phyloP scores from a whole-genome alignment of 2,113 vertebrate species.

The Muntiacus reevesi region DNA sequence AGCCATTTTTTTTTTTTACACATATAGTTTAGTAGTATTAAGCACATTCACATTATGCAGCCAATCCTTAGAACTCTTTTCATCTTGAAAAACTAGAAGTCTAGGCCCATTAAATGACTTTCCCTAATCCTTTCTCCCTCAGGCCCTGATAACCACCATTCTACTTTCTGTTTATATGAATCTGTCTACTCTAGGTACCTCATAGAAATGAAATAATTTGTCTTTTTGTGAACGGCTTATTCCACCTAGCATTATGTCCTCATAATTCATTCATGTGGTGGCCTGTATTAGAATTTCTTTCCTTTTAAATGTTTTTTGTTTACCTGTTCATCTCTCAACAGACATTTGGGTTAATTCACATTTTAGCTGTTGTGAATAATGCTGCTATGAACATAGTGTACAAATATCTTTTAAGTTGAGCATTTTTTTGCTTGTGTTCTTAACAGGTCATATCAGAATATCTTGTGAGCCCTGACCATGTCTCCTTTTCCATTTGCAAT shows the following conservation, averaged over 20 bases:
- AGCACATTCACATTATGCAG: not conserved
- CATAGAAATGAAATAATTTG: not conserved
- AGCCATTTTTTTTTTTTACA: no score
- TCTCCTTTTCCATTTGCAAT: not conserved
- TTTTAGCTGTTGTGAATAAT: not conserved
- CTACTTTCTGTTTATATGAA: not conserved
- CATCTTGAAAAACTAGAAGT: not conserved
- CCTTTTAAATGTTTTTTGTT: not conserved
- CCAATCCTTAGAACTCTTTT: not conserved
- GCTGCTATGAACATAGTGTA: not conserved
- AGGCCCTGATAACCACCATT: not conserved
- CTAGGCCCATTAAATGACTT: not conserved
- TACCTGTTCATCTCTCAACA: not conserved
- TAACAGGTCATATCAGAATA: conserved; percentile 34
- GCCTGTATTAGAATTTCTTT: not conserved
- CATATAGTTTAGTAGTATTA: not conserved
- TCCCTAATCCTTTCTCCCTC: not conserved
- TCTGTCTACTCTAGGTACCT: not conserved
- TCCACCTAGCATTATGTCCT: not conserved
- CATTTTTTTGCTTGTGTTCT: not conserved
- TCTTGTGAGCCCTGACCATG: not conserved
- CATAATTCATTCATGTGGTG: not conserved
- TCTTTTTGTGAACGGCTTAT: not conserved
- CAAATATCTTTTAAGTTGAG: not conserved
- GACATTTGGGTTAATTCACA: not conserved